Evolutionary conservation across 2,797 vertebrate genomes (phyloP).

Genomic region (Merluccius polli): DNA sequence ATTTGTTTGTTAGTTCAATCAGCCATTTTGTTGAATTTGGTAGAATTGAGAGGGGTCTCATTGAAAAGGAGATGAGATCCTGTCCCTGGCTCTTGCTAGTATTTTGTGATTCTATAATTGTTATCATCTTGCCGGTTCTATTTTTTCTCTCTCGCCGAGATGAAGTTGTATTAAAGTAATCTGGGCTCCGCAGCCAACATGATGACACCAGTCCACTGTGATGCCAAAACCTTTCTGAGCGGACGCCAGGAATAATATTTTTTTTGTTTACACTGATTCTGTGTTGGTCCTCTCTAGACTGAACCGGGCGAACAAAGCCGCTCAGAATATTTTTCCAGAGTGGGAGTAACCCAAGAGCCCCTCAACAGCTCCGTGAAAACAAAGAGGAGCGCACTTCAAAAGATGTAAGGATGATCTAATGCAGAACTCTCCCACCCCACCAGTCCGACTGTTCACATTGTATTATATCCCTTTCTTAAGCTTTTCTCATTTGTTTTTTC

Average conservation of each 20-base stretch:
- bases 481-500: neutral
- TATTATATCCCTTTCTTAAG: conserved; percentile 33
- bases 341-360: conserved; percentile 65
- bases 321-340: conserved; percentile 76
- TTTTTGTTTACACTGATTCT: conserved; percentile 61
- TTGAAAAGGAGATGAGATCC: neutral
- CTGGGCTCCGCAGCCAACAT: conserved; percentile 29
- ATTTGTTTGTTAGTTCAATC: too few species aligned
- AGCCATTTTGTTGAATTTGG: too few species aligned
- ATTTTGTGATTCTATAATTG: conserved; percentile 10
- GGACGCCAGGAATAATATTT: conserved; percentile 60
- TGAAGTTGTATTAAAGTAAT: conserved; percentile 20
- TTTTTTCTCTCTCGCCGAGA: conserved; percentile 17
- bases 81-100: neutral
- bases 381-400: conserved; percentile 73
- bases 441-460: conserved; percentile 49
- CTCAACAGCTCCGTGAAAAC: conserved; percentile 66
- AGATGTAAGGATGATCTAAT: conserved; percentile 73
- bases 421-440: conserved; percentile 45
- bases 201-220: conserved; percentile 48
- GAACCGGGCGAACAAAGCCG: conserved; percentile 66
- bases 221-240: conserved; percentile 41
- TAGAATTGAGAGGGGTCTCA: neutral
- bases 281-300: conserved; percentile 67
- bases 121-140: conserved; percentile 11